Evolutionary conservation across 2,113 vertebrate species (phyloP).

Genomic region (Malurus cyaneus): DNA sequence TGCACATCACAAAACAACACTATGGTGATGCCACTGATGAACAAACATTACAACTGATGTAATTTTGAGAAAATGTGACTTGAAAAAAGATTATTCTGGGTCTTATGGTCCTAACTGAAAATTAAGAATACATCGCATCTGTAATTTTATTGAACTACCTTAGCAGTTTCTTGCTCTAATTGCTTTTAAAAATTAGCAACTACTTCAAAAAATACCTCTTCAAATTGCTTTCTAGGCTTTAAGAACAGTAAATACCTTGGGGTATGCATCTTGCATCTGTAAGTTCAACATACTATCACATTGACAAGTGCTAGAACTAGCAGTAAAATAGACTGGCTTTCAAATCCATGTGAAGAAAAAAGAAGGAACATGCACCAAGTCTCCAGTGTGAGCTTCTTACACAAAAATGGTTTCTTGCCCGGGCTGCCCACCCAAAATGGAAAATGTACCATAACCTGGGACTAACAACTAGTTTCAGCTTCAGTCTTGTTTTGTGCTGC

Average conservation of each 20-base stretch:
- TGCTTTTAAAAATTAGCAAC: not conserved
- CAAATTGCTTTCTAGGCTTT: not conserved
- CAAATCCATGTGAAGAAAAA: not conserved
- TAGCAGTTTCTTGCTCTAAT: not conserved
- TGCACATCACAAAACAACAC: not conserved
- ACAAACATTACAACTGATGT: not conserved
- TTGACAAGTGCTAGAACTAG: not conserved
- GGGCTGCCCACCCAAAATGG: not conserved
- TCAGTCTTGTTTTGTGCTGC: not conserved
- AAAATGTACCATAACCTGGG: not conserved
- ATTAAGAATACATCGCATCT: not conserved
- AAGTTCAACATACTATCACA: not conserved
- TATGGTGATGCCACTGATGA: not conserved
- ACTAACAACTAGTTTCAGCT: not conserved
- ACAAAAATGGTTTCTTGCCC: not conserved
- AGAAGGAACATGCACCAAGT: fast-evolving
- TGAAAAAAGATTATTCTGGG: not conserved
- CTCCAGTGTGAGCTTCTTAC: not conserved
- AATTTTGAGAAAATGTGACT: not conserved
- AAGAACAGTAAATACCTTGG: not conserved
- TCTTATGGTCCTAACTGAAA: not conserved
- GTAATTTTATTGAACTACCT: not conserved
- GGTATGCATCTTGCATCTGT: not conserved
- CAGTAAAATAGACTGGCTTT: not conserved
- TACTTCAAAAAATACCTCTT: not conserved